Evolutionary conservation across 2,113 vertebrate genomes (phyloP), one percentile per base, ranked within the genome.

Genomic region (Neolamprologus kungweensis): DNA sequence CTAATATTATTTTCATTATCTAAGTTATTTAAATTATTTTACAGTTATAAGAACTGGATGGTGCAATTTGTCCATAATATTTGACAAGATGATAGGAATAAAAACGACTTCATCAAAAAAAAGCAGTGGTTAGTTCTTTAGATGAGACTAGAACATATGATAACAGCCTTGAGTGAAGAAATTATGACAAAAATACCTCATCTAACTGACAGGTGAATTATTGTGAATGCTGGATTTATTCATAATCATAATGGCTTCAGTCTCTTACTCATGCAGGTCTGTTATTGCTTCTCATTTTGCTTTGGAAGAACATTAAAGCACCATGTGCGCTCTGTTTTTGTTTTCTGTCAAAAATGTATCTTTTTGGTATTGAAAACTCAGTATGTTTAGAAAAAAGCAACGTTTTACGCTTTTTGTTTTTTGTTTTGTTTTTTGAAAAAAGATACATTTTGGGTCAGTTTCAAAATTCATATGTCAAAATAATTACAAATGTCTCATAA

Each of bases 361-460:
- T 47, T 75, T 75, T 47, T 3, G 9, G 40, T 11, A 7, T 28
- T 47, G 23, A 17, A 75, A 31, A 50, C 23, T 28, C 14, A 7
- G 23, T 31, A 78, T 78, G 16, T 50, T 78, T 50, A 50, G 9
- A 78, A 78, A 50, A 31, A 50, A 12, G 42, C 26, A 28, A 19
- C 5, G 2, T 50, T 78, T 78, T 78, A 3, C 50, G 42, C 47
- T 13, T 10, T 50, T 78, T 28, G 4, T 3, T 11, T 9, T 2
- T 1, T 4, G 21, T 10, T 7, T 9, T 2, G 0, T 4, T 21
- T 13, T 23, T 4, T 0, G 0, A 1, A 10, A 45, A 19, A 11
- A 13, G 26, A 75, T 26, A 47, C 0, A 42, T 71, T 71, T 37
- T 71, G 21, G 40, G 40, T 47, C 9, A 75, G 71, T 31, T 31